Evolutionary conservation across 2,888 invertebrate genomes (phyloP).

Genomic region (Diaperis boleti): DNA sequence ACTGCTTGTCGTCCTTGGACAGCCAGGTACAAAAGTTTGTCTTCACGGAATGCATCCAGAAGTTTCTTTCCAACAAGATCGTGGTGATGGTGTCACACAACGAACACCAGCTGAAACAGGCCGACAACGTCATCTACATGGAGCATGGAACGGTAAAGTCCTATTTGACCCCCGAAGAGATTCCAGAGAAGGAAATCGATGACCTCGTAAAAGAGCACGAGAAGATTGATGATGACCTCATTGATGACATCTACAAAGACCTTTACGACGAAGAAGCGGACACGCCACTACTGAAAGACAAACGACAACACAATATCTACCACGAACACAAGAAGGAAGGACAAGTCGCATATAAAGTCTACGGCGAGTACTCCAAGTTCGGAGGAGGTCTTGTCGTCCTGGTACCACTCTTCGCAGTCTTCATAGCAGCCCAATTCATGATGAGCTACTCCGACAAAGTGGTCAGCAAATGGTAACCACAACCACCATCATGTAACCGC

Average conservation of each 20-base stretch:
- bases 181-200: constrained; percentile 14
- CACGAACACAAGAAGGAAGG: constrained; percentile 54
- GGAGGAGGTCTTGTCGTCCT: constrained; percentile 45
- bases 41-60: constrained; percentile 52
- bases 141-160: constrained; percentile 59
- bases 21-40: constrained; percentile 51
- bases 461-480: constrained; percentile 51
- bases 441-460: constrained; percentile 51
- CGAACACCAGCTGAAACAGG: constrained; percentile 49
- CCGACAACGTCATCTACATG: constrained; percentile 66
- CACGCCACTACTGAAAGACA: constrained; percentile 17
- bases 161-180: constrained; percentile 1
- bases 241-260: constrained; percentile 7
- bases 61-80: constrained; percentile 53
- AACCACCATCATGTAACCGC: not conserved
- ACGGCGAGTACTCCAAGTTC: constrained; percentile 53
- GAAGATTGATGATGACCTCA: not conserved
- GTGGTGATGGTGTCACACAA: constrained; percentile 55
- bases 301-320: constrained; percentile 49
- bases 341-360: constrained; percentile 51
- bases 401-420: constrained; percentile 42
- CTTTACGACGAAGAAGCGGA: not conserved
- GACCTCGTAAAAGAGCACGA: constrained; percentile 4
- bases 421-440: constrained; percentile 50
- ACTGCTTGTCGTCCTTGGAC: constrained; percentile 53